Conservation (phyloP, 2,113 vertebrate genomes). For the Callorhinus ursinus region DNA sequence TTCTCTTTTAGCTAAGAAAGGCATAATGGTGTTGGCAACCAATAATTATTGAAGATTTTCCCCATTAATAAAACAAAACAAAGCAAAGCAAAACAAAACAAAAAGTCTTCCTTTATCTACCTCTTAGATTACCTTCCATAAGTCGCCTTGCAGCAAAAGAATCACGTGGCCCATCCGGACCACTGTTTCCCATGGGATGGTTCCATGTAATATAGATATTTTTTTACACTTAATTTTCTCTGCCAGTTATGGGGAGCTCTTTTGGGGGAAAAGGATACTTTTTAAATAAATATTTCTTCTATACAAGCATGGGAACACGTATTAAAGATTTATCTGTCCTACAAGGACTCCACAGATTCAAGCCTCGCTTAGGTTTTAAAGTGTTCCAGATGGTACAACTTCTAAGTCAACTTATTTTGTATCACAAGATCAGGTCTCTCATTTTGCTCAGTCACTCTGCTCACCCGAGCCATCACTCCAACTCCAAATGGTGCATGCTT, state of each 20-base stretch:
- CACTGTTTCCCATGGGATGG: accelerated
- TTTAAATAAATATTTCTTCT: neutral
- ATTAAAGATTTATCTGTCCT: neutral
- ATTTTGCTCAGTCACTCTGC: neutral
- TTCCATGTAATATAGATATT: neutral
- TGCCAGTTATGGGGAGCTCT: neutral
- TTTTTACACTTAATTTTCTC: neutral
- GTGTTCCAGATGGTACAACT: neutral
- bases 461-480: neutral
- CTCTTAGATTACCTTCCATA: neutral
- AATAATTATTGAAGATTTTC: neutral
- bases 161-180: neutral
- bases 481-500: neutral
- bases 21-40: neutral
- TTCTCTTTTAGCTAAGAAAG: neutral
- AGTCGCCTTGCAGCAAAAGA: neutral
- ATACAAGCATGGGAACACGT: neutral
- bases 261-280: neutral
- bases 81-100: neutral
- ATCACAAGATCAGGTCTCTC: neutral
- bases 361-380: neutral
- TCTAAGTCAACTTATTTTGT: neutral
- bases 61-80: neutral
- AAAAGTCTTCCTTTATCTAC: neutral
- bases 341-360: neutral